These are phyloP conservation scores for Grammomys surdaster DNA, from an alignment of 2,113 vertebrate species.

Conservation along the genomic window DNA sequence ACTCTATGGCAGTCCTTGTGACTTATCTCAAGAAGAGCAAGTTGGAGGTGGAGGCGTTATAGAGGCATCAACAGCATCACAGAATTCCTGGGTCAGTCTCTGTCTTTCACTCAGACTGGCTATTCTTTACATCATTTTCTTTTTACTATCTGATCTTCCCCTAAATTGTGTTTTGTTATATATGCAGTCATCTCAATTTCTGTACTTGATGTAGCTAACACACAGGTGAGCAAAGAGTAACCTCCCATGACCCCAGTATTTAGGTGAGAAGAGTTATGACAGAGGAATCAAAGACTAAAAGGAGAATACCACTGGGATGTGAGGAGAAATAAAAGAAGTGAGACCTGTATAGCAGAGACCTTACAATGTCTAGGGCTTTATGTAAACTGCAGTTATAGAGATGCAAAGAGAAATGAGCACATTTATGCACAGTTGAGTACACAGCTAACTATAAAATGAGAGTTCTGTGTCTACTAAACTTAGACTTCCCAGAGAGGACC, in stretches of 20 bases:
- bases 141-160: neutral
- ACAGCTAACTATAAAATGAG: neutral
- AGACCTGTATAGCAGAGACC: neutral
- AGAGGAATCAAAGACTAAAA: neutral
- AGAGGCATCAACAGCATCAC: neutral
- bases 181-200: neutral
- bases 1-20: neutral
- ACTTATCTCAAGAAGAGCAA: neutral
- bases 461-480: neutral
- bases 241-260: rapidly evolving
- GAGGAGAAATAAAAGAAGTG: neutral
- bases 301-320: rapidly evolving
- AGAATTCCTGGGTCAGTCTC: neutral
- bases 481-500: neutral
- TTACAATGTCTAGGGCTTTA: neutral
- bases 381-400: neutral
- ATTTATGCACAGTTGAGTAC: neutral
- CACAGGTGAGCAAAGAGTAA: neutral
- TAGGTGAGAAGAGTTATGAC: neutral
- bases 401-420: conserved; percentile 1
- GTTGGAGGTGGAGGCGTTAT: neutral
- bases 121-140: neutral
- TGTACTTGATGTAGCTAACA: neutral
- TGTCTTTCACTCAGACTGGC: neutral
- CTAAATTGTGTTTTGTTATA: neutral